phyloP scores from a whole-genome alignment of 2,113 vertebrate genomes.

The Coryphaenoides rupestris region DNA sequence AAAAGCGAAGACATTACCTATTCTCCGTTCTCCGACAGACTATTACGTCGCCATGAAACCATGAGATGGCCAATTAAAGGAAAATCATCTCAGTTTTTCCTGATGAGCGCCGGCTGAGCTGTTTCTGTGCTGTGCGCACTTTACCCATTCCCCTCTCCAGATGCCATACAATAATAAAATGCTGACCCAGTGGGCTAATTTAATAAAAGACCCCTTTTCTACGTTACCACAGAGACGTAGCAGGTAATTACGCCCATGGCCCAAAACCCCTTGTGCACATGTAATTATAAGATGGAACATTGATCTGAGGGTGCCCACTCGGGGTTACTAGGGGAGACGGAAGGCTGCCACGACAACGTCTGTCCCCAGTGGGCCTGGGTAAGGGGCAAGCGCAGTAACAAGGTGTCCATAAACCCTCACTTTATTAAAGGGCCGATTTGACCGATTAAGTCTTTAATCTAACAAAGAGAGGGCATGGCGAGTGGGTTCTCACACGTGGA shows the following conservation, averaged over 20 bases:
- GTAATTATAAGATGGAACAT: conserved; percentile 55
- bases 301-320: conserved; percentile 37
- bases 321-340: conserved; percentile 49
- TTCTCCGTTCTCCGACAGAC: no score
- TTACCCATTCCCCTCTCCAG: background rate
- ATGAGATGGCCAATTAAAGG: no score
- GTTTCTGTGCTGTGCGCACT: background rate
- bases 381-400: conserved; percentile 19
- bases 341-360: conserved; percentile 33
- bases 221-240: conserved; percentile 55
- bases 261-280: conserved; percentile 24
- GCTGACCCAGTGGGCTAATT: conserved; percentile 66
- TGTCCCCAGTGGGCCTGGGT: conserved; percentile 28
- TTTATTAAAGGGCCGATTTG: conserved; percentile 25
- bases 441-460: conserved; percentile 34
- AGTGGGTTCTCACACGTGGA: background rate
- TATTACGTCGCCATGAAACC: no score
- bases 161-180: conserved; percentile 6
- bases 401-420: conserved; percentile 9
- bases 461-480: conserved; percentile 22
- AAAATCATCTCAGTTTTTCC: background rate
- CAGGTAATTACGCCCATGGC: conserved; percentile 59
- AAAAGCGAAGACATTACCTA: no score
- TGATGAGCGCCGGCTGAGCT: background rate
- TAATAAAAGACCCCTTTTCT: conserved; percentile 57